Conservation (phyloP, 2,113 vertebrate genomes). For the Hymenochirus boettgeri region DNA sequence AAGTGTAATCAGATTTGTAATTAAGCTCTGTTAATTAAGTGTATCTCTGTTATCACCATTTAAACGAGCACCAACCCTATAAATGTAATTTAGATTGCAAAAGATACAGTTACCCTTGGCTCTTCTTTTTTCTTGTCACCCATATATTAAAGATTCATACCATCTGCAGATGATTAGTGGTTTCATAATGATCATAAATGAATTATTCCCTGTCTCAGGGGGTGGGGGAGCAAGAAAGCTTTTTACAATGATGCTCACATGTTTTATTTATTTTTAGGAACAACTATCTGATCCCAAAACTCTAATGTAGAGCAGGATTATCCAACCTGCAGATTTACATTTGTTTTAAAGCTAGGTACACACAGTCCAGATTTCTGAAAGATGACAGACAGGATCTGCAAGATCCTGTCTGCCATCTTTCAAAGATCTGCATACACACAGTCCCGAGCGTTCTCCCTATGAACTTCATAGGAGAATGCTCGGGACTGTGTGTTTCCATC, state of each 20-base stretch:
- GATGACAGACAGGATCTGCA: too few species aligned
- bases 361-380: too few species aligned
- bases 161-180: constrained; percentile 9
- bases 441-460: too few species aligned
- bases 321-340: too few species aligned
- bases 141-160: neutral
- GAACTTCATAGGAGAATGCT: too few species aligned
- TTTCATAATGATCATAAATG: constrained; percentile 6
- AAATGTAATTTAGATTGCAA: constrained; percentile 10
- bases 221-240: neutral
- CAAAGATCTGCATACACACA: too few species aligned
- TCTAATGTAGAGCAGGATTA: neutral
- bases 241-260: neutral
- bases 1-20: too few species aligned
- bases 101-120: neutral
- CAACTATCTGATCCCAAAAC: neutral
- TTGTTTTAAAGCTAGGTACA: too few species aligned
- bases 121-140: neutral
- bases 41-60: constrained; percentile 9
- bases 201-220: neutral
- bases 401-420: too few species aligned
- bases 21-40: constrained; percentile 5
- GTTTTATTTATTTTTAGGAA: constrained; percentile 11
- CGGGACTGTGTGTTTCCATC: too few species aligned
- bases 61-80: constrained; percentile 7